Conservation (phyloP, 2,888 invertebrate genomes). For the Phanerotoma sp. region DNA sequence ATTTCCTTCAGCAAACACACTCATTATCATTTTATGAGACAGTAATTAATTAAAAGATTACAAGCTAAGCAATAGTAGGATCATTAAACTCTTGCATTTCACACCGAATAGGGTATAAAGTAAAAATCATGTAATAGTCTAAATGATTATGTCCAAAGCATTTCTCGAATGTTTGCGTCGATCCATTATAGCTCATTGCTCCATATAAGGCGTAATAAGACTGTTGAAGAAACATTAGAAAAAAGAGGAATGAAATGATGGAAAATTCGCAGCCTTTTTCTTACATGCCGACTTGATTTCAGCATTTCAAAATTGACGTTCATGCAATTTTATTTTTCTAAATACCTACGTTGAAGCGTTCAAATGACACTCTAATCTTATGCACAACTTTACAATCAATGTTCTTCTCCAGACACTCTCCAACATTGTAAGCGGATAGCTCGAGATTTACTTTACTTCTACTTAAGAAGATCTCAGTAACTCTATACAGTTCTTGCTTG, state of each 20-base stretch:
- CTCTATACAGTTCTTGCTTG: slow-evolving; percentile 14
- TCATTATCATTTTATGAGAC: no score
- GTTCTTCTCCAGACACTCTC: background rate
- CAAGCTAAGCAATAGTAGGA: no score
- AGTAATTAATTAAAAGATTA: no score
- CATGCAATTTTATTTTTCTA: slow-evolving; percentile 16
- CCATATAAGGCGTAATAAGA: slow-evolving; percentile 18
- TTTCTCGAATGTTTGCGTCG: slow-evolving; percentile 8
- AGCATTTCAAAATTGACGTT: slow-evolving; percentile 12
- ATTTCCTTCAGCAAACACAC: no score
- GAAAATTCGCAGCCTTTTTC: slow-evolving; percentile 1
- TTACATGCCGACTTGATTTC: background rate
- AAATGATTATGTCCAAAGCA: slow-evolving; percentile 11
- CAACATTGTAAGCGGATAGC: background rate
- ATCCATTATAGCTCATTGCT: slow-evolving; percentile 8
- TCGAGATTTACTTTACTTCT: background rate
- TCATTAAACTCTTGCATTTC: slow-evolving; percentile 4
- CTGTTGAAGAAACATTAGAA: background rate
- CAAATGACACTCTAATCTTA: slow-evolving; percentile 9
- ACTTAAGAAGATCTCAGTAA: slow-evolving; percentile 1
- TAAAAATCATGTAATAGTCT: slow-evolving; percentile 19
- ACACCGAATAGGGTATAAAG: slow-evolving; percentile 19
- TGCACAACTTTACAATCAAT: background rate
- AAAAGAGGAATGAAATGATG: background rate
- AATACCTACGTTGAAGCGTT: background rate